These are phyloP conservation scores for Lagenorhynchus albirostris DNA, from an alignment of 2,113 vertebrate genomes.

Conservation along the genomic window DNA sequence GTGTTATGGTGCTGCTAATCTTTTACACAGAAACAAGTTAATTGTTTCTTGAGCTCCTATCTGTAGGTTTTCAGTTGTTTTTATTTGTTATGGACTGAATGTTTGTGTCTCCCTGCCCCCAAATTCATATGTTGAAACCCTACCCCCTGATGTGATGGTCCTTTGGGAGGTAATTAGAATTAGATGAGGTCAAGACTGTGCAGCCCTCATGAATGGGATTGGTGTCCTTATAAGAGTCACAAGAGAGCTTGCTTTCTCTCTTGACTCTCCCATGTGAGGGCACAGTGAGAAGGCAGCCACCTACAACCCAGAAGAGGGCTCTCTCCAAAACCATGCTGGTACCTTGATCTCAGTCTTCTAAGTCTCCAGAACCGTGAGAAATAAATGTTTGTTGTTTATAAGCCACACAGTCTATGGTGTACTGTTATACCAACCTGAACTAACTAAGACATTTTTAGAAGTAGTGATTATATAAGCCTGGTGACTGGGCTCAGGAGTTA, in stretches of 20 bases:
- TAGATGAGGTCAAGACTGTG: neutral
- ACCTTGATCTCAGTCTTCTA: neutral
- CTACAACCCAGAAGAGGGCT: neutral
- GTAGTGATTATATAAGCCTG: neutral
- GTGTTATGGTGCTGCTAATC: neutral
- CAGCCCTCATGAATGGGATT: neutral
- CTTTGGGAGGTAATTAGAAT: neutral
- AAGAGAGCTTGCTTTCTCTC: neutral
- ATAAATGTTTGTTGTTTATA: neutral
- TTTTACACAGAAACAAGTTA: neutral
- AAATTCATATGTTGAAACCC: neutral
- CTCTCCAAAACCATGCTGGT: neutral
- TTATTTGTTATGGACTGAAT: neutral
- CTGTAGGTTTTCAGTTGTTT: neutral
- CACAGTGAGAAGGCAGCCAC: neutral
- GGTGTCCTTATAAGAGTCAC: fast-evolving
- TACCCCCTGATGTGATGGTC: neutral
- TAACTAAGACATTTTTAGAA: neutral
- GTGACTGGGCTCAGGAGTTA: neutral
- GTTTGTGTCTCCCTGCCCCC: neutral
- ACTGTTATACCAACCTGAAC: neutral
- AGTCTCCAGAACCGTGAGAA: neutral
- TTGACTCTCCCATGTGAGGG: neutral
- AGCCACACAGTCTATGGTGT: neutral
- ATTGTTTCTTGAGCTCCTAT: neutral